These are phyloP conservation scores for Drosophila pruinosa DNA, from an alignment of 1,140 invertebrate species.

Conservation along the genomic window DNA sequence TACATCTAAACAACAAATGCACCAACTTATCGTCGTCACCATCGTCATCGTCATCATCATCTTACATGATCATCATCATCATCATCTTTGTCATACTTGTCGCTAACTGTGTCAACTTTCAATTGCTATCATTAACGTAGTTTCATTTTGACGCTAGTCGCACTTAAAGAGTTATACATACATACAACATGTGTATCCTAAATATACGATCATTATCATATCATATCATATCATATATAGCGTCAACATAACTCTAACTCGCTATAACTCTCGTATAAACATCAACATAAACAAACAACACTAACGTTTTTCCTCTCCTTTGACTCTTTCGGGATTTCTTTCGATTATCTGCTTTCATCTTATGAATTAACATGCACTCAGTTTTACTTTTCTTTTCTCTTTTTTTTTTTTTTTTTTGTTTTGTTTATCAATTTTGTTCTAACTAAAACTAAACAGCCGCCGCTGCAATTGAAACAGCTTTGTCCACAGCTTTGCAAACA, in stretches of 20 bases:
- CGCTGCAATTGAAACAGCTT: slow-evolving; percentile 52
- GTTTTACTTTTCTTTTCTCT: slow-evolving; percentile 18
- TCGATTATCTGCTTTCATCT: slow-evolving; percentile 26
- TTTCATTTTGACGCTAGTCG: slow-evolving; percentile 38
- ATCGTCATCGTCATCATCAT: not conserved
- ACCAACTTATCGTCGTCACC: slow-evolving; percentile 61
- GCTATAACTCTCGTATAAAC: slow-evolving; percentile 78
- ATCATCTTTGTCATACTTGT: slow-evolving; percentile 29
- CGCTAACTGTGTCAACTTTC: slow-evolving; percentile 33
- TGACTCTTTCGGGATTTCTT: not conserved
- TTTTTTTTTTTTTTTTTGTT: slow-evolving; percentile 22
- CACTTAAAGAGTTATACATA: slow-evolving; percentile 29
- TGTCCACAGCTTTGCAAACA: slow-evolving; percentile 10
- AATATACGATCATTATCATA: slow-evolving; percentile 68
- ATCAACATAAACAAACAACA: slow-evolving; percentile 80
- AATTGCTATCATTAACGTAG: slow-evolving; percentile 44
- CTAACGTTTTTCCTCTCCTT: slow-evolving; percentile 37
- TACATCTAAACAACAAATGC: slow-evolving; percentile 79
- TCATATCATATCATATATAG: no score
- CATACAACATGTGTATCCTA: slow-evolving; percentile 32
- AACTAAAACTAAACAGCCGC: slow-evolving; percentile 78
- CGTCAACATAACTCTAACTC: slow-evolving; percentile 77
- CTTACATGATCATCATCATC: slow-evolving; percentile 20
- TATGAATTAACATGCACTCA: slow-evolving; percentile 44
- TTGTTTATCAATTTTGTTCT: slow-evolving; percentile 69